These are phyloP conservation scores for Dicyrtoma fusca DNA, from an alignment of 2,888 invertebrate genomes.

Conservation along the genomic window DNA sequence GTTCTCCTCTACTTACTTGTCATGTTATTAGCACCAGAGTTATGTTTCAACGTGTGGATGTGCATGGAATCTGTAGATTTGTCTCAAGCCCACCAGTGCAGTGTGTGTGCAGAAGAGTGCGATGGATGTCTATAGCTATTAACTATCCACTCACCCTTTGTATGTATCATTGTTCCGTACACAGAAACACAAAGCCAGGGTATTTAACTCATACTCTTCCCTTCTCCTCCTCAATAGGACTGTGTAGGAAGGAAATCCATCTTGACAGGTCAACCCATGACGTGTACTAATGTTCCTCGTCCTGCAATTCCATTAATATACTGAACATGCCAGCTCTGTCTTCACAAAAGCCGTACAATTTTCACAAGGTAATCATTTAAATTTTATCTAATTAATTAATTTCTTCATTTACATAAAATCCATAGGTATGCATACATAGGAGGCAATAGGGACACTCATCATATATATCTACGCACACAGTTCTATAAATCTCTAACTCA, in stretches of 20 bases:
- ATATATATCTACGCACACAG: too few species aligned
- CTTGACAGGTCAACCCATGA: background rate
- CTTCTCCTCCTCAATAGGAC: too few species aligned
- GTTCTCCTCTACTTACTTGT: background rate
- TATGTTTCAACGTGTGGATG: slow-evolving; percentile 11
- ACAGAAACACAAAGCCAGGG: too few species aligned
- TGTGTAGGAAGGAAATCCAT: background rate
- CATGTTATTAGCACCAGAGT: too few species aligned
- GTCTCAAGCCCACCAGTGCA: too few species aligned
- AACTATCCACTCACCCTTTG: too few species aligned
- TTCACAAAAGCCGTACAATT: slow-evolving; percentile 4
- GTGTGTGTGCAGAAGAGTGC: background rate
- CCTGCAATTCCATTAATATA: slow-evolving; percentile 24
- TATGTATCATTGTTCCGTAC: too few species aligned
- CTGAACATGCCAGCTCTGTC: slow-evolving; percentile 9
- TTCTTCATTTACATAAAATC: slow-evolving; percentile 9
- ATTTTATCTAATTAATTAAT: slow-evolving; percentile 11
- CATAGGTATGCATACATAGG: too few species aligned
- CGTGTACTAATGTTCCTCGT: slow-evolving; percentile 18
- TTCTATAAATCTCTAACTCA: too few species aligned
- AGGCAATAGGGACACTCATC: too few species aligned
- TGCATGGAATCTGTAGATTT: slow-evolving; percentile 26
- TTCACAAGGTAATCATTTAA: slow-evolving; percentile 15
- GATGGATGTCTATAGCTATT: too few species aligned
- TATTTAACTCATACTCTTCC: too few species aligned